Conservation (phyloP, 2,888 invertebrate species). For the Clepsis dumicolana region DNA sequence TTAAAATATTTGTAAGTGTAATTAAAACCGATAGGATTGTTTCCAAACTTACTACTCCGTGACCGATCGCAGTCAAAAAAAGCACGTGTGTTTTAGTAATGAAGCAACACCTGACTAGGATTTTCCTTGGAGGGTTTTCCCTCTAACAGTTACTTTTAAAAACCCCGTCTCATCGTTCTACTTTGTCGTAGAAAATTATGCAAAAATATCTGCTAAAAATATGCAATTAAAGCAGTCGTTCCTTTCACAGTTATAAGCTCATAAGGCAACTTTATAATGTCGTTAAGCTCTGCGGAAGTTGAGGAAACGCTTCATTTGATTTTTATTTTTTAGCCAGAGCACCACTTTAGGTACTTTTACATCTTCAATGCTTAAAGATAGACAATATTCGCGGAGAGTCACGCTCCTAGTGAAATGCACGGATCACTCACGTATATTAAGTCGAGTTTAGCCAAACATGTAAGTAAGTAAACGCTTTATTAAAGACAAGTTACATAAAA, state of each 20-base stretch:
- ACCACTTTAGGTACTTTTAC: constrained; percentile 26
- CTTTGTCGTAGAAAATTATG: constrained; percentile 12
- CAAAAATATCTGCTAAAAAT: constrained; percentile 23
- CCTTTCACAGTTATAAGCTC: constrained; percentile 39
- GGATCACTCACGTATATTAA: no score
- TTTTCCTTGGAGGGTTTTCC: no score
- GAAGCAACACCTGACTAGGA: not conserved
- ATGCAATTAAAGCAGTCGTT: constrained; percentile 33
- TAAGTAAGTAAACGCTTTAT: no score
- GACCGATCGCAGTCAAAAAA: no score
- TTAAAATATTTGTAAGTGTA: no score
- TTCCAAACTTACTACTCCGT: no score
- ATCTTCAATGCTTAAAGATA: not conserved
- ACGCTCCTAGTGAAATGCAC: no score
- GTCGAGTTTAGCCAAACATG: no score
- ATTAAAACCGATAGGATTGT: no score
- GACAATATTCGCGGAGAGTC: not conserved
- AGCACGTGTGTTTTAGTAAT: no score
- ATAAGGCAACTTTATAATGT: constrained; percentile 43
- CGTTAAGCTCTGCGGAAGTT: constrained; percentile 36
- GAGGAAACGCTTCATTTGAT: constrained; percentile 38
- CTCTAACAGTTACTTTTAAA: not conserved
- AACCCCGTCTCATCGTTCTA: not conserved
- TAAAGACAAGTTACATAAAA: no score
- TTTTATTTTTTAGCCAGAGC: constrained; percentile 29